These are phyloP conservation scores for Clarias batrachus DNA, from an alignment of 2,113 vertebrate species.

Conservation along the genomic window DNA sequence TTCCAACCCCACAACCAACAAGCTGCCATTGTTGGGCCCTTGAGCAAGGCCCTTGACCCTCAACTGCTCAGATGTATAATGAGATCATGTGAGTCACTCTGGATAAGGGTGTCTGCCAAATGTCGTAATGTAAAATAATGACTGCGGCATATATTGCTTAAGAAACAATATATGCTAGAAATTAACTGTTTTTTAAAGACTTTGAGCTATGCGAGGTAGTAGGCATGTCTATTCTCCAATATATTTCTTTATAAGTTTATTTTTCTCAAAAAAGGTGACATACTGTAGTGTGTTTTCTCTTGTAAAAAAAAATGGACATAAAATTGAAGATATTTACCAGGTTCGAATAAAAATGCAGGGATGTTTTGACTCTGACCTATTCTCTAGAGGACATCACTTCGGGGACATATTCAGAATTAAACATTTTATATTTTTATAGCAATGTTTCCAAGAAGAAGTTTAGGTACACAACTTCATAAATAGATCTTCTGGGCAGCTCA, in stretches of 20 bases:
- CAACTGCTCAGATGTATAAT: too few species aligned
- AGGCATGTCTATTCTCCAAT: background rate
- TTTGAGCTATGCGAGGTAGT: background rate
- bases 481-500: background rate
- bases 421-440: background rate
- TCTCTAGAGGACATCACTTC: background rate
- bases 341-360: background rate
- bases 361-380: background rate
- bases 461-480: background rate
- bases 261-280: background rate
- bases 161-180: background rate
- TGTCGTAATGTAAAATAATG: too few species aligned
- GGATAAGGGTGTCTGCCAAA: too few species aligned
- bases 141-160: background rate
- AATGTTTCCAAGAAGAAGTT: background rate
- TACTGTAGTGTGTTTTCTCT: background rate
- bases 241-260: background rate
- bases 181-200: background rate
- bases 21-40: too few species aligned
- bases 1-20: too few species aligned
- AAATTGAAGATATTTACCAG: background rate
- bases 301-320: background rate
- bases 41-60: too few species aligned
- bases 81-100: too few species aligned
- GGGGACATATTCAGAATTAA: background rate